Percentiles rank a stretch among this genome's conserved stretches.
Conservation (phyloP, 2,797 vertebrate genomes). For the Serranus cabrilla region DNA sequence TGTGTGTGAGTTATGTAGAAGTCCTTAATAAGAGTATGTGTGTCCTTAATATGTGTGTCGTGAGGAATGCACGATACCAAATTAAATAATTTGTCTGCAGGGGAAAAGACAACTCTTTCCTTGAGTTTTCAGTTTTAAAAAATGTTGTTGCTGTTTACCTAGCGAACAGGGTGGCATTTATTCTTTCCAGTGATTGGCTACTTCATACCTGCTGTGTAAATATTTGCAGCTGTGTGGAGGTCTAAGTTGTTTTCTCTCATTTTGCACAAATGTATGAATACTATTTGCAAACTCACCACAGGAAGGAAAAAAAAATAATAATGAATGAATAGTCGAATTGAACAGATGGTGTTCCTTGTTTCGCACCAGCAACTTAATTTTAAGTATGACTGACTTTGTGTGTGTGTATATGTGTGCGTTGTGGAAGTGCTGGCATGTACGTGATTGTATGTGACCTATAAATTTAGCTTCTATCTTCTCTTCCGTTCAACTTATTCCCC, state of each 20-base stretch:
- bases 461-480: conserved; percentile 43
- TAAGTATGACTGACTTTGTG: conserved; percentile 3
- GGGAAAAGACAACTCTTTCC: background rate
- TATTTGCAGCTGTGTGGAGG: conserved; percentile 36
- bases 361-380: conserved; percentile 4
- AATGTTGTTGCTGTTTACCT: conserved; percentile 23
- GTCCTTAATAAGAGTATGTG: conserved; percentile 45
- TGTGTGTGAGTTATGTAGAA: conserved; percentile 50
- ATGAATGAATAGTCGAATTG: conserved; percentile 40
- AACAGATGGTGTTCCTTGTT: conserved; percentile 43
- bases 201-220: conserved; percentile 41
- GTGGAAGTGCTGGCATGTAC: background rate
- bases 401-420: background rate
- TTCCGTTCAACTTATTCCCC: conserved; percentile 36
- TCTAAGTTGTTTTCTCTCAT: conserved; percentile 21
- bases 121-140: conserved; percentile 38
- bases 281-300: conserved; percentile 45
- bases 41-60: conserved; percentile 46
- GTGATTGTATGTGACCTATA: conserved; percentile 21
- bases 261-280: conserved; percentile 23
- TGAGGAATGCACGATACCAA: conserved; percentile 53
- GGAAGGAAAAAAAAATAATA: conserved; percentile 23
- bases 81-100: conserved; percentile 40
- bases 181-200: background rate
- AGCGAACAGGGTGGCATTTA: conserved; percentile 13